phyloP scores from a whole-genome alignment of 2,113 vertebrate species.

The Acinonyx jubatus region DNA sequence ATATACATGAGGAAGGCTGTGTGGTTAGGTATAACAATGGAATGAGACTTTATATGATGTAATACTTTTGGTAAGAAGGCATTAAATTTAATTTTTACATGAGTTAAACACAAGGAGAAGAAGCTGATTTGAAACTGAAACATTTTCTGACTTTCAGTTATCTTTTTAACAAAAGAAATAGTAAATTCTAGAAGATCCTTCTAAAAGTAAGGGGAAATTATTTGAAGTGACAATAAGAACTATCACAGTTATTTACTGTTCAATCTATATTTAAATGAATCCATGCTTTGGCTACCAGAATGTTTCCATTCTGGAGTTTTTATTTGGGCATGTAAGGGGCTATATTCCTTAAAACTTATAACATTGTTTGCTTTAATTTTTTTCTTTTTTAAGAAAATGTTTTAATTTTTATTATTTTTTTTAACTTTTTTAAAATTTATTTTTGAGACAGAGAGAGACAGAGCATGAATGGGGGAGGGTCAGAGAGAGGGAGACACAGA shows the following conservation, averaged over 20 bases:
- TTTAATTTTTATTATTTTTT: no score
- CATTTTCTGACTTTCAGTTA: background rate
- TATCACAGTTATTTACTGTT: background rate
- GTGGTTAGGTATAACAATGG: background rate
- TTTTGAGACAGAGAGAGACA: no score
- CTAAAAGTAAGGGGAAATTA: background rate
- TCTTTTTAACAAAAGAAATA: background rate
- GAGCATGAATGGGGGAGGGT: no score
- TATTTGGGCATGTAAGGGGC: background rate
- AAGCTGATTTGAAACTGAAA: slow-evolving; percentile 18
- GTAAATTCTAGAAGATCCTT: background rate
- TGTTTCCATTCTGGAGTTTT: background rate
- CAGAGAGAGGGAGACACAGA: no score
- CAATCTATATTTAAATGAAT: background rate
- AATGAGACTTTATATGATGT: background rate
- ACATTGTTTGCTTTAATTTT: background rate
- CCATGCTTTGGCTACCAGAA: background rate
- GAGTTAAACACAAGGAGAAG: background rate
- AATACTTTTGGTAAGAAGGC: background rate
- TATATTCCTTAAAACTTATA: background rate
- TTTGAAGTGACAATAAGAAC: background rate
- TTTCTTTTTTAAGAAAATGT: no score
- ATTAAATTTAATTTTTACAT: slow-evolving; percentile 18
- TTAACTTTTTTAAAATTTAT: no score
- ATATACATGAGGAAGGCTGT: background rate